A percentile compares a stretch with the other conserved stretches of the same genome.
These are phyloP conservation scores for Gryon sp. DNA, from an alignment of 1,140 invertebrate genomes.

Conservation along the genomic window DNA sequence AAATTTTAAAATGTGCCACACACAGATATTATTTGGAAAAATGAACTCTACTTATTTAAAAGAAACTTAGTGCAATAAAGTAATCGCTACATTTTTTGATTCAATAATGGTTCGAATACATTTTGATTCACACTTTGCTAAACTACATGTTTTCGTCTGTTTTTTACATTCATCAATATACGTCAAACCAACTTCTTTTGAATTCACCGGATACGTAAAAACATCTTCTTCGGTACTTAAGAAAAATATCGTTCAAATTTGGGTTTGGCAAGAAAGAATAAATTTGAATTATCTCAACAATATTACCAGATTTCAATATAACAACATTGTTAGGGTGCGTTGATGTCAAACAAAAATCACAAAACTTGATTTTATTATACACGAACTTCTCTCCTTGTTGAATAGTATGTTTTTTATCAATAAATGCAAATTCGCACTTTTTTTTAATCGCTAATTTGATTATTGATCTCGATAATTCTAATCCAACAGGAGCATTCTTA, in stretches of 20 bases:
- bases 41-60: no score
- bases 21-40: no score
- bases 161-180: not conserved
- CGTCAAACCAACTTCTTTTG: not conserved
- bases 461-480: not conserved
- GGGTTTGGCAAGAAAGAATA: not conserved
- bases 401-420: not conserved
- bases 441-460: not conserved
- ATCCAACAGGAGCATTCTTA: not conserved
- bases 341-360: not conserved
- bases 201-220: not conserved
- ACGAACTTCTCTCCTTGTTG: not conserved
- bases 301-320: not conserved
- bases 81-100: not conserved
- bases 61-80: conserved; percentile 10
- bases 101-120: not conserved
- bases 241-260: not conserved
- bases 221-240: not conserved
- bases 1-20: no score
- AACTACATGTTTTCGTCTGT: not conserved
- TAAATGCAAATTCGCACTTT: not conserved
- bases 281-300: conserved; percentile 7
- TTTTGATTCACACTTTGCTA: not conserved
- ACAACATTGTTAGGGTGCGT: conserved; percentile 7
- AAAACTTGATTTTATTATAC: not conserved